Base-by-base conservation (phyloP, 2,888 invertebrate genomes). In the Drosophila conformis region DNA sequence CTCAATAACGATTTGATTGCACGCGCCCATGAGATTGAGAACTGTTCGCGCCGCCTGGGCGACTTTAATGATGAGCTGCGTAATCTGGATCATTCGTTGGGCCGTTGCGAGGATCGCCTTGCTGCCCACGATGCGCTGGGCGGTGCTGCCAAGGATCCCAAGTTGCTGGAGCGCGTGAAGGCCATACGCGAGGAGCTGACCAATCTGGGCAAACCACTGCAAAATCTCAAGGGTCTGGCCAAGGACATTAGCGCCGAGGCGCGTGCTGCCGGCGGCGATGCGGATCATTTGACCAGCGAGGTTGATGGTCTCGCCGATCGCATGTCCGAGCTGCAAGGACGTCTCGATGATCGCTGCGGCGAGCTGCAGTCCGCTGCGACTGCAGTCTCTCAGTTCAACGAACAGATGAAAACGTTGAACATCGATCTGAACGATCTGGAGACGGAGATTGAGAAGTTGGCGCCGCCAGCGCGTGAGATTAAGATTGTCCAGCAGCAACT, bases 81-180 rank as follows among this genome's bases (percentile, higher is more conserved):
- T 42, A 98, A 97, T 65, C 94, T 98, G n/a, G 96, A 96, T 80
- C 96, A 97, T 70, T 95, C 96, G 6, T 94, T 99, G 68, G 96
- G 97, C 89, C 95, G 98, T 68, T 97, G 98, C 92, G 98, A 98
- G 93, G 98, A 98, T 93, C 96, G 97, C 76, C 93, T 97, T 46
- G 95, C 95, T 25, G 93, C 93, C 8, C 93, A 93, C 68, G 96
- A 96, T 94, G 95, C 96, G 83, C 92, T 96, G 60, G 94, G 97
- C 84, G 94, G 96, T 91, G 95, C 97, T 78, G 96, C 96, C 2
- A 95, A 95, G 73, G 98, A 98, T 92, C 96, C 97, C 18, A 97
- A 97, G 93, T 94, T 97, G 62, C 94, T 97, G 70, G 98, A 98
- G 68, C 96, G 97, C 71, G 97, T 99, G 69, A 97, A 97, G 91